Evolutionary conservation across 2,888 invertebrate genomes (phyloP), one percentile per base, ranked within the genome.

Genomic region (Dryocosmus kuriphilus): DNA sequence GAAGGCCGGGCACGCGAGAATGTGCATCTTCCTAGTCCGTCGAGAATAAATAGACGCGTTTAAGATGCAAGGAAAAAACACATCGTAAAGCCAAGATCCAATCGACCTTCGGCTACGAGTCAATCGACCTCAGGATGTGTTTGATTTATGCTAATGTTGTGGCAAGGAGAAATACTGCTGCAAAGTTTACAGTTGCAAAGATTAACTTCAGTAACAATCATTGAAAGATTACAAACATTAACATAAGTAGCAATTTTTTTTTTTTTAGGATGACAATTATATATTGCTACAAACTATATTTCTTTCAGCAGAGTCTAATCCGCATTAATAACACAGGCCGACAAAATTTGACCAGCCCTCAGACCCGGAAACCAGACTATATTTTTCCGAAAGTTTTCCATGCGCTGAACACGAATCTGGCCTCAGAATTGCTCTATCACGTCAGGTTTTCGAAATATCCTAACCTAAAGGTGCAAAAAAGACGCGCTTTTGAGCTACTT

Each of bases 21-120:
- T 71, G 71, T 14, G 4, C 41, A 71, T 51, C 71, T 71, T 71
- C 71, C 71, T 71, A 71, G 71, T 71, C 51, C 51, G 51, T 71
- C 51, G 51, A 71, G 71, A 51, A 71, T 71, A 77, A 80, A 84
- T 84, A 80, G 79, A 82, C 79, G 79, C 81, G 85, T 86, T 86
- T 86, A 81, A 85, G 80, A 86, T 80, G 85, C 85, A 81, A 86
- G 86, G 75, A 60, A 74, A 60, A 74, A 76, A 77, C 79, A 38
- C 71, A 79, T 80, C 81, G 81, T 84, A 85, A 86, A 85, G 76
- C 78, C 74, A 65, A 75, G 80, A 85, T 86, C 82, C 86, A 85
- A 85, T 85, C 86, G 86, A 82, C 82, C 86, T 71, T 71, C 78
- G 81, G 80, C 82, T 85, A 86, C 85, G 78, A 86, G 85, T 86